Evolutionary conservation across 2,797 vertebrate genomes (phyloP).

Genomic region (Lepidocolaptes lacrymiger): DNA sequence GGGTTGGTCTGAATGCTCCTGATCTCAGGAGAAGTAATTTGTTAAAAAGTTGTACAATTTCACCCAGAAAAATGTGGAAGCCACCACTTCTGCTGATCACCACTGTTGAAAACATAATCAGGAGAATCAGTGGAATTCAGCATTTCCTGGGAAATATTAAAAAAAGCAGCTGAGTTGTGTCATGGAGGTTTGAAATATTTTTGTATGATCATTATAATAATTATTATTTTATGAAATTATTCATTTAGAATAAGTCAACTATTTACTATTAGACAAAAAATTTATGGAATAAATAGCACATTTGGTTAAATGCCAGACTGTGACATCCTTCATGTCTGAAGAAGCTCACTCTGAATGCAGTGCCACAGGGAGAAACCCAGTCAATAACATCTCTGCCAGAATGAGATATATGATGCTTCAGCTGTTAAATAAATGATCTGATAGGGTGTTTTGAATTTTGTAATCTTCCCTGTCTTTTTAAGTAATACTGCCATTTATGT

Average conservation of each 20-base stretch:
- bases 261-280: not conserved
- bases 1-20: not conserved
- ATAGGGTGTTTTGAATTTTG: not conserved
- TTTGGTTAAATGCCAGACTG: not conserved
- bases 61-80: not conserved
- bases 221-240: not conserved
- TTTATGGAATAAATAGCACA: not conserved
- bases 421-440: not conserved
- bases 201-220: not conserved
- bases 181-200: not conserved
- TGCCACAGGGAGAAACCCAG: not conserved
- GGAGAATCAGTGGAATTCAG: not conserved
- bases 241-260: not conserved
- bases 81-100: not conserved
- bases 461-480: not conserved
- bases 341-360: not conserved
- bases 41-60: not conserved
- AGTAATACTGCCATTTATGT: not conserved
- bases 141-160: not conserved
- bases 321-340: not conserved
- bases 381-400: not conserved
- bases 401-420: not conserved
- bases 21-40: not conserved
- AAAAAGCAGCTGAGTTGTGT: not conserved
- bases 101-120: not conserved